These are phyloP conservation scores for Podabrus alpinus DNA, from an alignment of 2,888 invertebrate species.

Conservation along the genomic window DNA sequence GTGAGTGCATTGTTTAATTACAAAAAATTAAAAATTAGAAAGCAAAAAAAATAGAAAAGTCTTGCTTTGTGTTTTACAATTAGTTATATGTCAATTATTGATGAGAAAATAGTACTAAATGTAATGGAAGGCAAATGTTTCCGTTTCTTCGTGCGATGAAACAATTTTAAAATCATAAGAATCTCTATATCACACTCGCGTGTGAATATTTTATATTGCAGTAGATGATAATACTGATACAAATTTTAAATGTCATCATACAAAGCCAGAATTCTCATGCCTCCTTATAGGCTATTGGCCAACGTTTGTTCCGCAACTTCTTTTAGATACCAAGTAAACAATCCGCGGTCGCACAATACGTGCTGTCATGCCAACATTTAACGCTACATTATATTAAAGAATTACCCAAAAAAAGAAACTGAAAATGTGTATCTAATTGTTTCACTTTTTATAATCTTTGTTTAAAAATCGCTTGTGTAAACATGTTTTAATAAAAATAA, in stretches of 20 bases:
- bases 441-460: constrained; percentile 23
- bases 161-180: background rate
- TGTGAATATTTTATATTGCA: background rate
- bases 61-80: background rate
- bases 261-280: constrained; percentile 51
- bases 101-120: background rate
- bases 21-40: background rate
- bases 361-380: constrained; percentile 31
- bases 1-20: background rate
- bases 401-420: constrained; percentile 17
- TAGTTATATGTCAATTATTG: background rate
- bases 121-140: background rate
- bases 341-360: constrained; percentile 27
- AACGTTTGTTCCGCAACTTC: constrained; percentile 48
- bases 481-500: constrained; percentile 31
- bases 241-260: constrained; percentile 31
- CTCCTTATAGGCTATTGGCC: constrained; percentile 53
- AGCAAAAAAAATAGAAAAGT: background rate
- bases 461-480: constrained; percentile 29
- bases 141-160: too few relatives aligned
- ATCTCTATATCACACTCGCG: background rate
- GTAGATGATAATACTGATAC: background rate
- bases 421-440: constrained; percentile 27
- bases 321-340: constrained; percentile 36
- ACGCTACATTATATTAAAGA: constrained; percentile 26